A percentile compares a stretch with the other conserved stretches of the same genome.
Evolutionary conservation across 1,140 invertebrate genomes (phyloP).

Genomic region (Bursaphelenchus mucronatus): DNA sequence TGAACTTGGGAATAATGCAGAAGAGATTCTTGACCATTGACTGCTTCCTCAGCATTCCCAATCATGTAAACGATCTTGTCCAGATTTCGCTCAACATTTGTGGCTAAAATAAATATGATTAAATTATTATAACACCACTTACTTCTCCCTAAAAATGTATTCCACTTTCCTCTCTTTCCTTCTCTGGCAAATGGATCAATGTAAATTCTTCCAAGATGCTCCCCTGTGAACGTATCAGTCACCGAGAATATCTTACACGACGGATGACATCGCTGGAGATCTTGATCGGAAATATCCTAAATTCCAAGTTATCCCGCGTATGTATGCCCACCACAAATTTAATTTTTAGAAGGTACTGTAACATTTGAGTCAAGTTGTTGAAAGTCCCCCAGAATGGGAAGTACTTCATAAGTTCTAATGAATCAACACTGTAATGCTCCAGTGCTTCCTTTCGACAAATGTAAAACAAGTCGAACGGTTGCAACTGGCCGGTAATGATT

Average conservation of each 20-base stretch:
- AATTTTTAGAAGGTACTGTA: constrained; percentile 43
- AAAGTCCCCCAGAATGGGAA: constrained; percentile 60
- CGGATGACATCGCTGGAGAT: constrained; percentile 51
- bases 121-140: constrained; percentile 12
- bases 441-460: constrained; percentile 56
- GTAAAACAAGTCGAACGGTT: constrained; percentile 54
- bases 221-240: constrained; percentile 40
- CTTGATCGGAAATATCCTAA: constrained; percentile 46
- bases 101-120: constrained; percentile 39
- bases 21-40: constrained; percentile 30
- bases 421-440: constrained; percentile 52
- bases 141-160: constrained; percentile 50
- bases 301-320: constrained; percentile 26
- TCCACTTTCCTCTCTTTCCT: constrained; percentile 49
- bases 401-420: constrained; percentile 57
- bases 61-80: constrained; percentile 58
- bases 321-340: constrained; percentile 35
- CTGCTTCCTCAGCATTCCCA: constrained; percentile 50
- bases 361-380: constrained; percentile 40
- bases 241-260: constrained; percentile 54
- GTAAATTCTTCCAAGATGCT: constrained; percentile 57
- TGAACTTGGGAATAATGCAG: constrained; percentile 51
- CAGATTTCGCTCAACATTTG: constrained; percentile 44
- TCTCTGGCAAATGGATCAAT: constrained; percentile 53
- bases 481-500: constrained; percentile 42